These are phyloP conservation scores for Monoplex corrugatus DNA, from an alignment of 2,888 invertebrate species.

Conservation along the genomic window DNA sequence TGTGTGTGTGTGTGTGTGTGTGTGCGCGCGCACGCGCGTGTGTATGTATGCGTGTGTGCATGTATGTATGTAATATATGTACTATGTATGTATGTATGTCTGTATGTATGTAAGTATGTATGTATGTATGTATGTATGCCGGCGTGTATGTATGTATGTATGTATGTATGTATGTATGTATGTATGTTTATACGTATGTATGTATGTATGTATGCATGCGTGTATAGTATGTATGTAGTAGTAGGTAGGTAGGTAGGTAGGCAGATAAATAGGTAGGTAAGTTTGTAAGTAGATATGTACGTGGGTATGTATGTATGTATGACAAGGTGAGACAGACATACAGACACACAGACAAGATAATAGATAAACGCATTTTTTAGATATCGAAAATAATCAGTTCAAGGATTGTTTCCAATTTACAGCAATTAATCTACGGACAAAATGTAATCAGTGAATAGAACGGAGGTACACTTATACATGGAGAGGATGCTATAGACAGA, in stretches of 20 bases:
- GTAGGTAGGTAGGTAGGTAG: too few relatives aligned
- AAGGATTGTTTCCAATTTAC: too few relatives aligned
- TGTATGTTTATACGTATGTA: background rate
- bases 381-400: too few relatives aligned
- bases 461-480: too few relatives aligned
- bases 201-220: background rate
- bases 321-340: background rate
- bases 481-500: background rate
- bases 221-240: background rate
- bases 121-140: constrained; percentile 16
- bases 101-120: background rate
- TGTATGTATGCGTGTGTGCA: background rate
- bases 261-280: background rate
- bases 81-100: background rate
- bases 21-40: background rate
- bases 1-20: background rate
- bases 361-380: too few relatives aligned
- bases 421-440: too few relatives aligned
- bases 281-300: background rate
- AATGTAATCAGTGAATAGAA: too few relatives aligned
- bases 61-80: background rate
- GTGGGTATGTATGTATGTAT: background rate
- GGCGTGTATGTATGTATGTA: background rate
- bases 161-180: background rate
- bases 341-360: background rate